A percentile compares a stretch with the other conserved stretches of the same genome.
Conservation (phyloP, 2,797 vertebrate species). For the Sebastes oblongus region DNA sequence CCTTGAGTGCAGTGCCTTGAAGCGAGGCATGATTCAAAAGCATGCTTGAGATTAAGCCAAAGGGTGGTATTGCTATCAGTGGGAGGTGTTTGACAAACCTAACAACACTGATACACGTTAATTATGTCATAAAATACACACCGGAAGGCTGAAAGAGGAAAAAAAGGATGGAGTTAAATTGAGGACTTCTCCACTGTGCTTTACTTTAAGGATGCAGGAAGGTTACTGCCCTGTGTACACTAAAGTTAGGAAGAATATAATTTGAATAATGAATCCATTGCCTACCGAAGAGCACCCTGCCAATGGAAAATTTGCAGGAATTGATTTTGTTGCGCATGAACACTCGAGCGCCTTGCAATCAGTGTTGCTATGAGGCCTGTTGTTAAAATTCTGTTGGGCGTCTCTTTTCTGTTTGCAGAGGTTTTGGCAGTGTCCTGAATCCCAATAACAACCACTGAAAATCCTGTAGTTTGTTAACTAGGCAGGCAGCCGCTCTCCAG, state of each 20-base stretch:
- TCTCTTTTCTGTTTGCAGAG: conserved; percentile 46
- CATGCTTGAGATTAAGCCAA: background rate
- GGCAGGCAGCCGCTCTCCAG: conserved; percentile 8
- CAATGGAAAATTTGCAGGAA: conserved; percentile 38
- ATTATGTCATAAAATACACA: background rate
- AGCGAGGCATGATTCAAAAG: conserved; percentile 14
- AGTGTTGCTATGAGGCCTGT: conserved; percentile 29
- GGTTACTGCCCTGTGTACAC: conserved; percentile 34
- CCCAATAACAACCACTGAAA: conserved; percentile 42
- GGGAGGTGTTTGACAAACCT: background rate
- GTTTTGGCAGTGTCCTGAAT: conserved; percentile 44
- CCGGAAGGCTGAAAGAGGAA: background rate
- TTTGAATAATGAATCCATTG: conserved; percentile 50
- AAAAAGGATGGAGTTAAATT: conserved; percentile 3
- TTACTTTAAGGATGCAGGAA: conserved; percentile 14
- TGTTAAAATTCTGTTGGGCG: conserved; percentile 49
- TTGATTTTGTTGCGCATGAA: conserved; percentile 34
- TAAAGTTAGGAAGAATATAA: conserved; percentile 3
- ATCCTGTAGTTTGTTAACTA: conserved; percentile 20
- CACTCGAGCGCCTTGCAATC: conserved; percentile 21
- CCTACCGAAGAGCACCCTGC: conserved; percentile 12
- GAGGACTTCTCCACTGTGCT: background rate
- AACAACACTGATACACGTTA: background rate
- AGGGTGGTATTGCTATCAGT: background rate
- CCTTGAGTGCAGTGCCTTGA: conserved; percentile 3